Percentiles rank a stretch among this genome's conserved stretches.
Conservation (phyloP, 2,797 vertebrate species). For the Propithecus deckenii region DNA sequence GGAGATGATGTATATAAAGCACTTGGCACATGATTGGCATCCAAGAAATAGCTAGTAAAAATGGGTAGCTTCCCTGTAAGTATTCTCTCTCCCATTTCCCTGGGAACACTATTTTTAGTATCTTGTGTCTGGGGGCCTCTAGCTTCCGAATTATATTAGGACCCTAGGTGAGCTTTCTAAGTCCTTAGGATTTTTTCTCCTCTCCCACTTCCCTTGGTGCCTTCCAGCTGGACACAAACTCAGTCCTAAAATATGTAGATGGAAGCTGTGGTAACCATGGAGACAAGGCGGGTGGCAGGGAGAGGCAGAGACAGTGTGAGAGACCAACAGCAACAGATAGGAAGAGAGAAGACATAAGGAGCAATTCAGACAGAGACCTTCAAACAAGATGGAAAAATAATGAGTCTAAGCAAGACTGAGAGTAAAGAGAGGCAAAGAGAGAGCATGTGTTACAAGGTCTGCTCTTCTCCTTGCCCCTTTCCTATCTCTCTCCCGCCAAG, state of each 20-base stretch:
- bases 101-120: conserved; percentile 12
- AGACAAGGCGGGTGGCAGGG: conserved; percentile 72
- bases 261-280: conserved; percentile 77
- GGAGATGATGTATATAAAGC: not conserved
- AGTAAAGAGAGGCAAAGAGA: not conserved
- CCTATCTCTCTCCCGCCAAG: not conserved
- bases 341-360: conserved; percentile 18
- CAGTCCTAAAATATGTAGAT: conserved; percentile 77
- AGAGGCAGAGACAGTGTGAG: conserved; percentile 59
- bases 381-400: conserved; percentile 38
- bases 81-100: not conserved
- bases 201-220: conserved; percentile 40
- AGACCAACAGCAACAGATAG: conserved; percentile 42
- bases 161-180: conserved; percentile 32
- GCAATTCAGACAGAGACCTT: not conserved
- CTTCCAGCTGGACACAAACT: conserved; percentile 75
- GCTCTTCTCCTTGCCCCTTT: not conserved
- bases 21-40: not conserved
- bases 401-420: not conserved
- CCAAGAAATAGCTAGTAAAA: conserved; percentile 3
- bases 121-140: not conserved
- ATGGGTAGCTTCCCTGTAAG: not conserved
- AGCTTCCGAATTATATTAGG: not conserved
- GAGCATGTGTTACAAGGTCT: not conserved
- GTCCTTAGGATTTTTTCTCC: conserved; percentile 28